phyloP scores from a whole-genome alignment of 2,113 vertebrate species.

The Arenaria interpres region DNA sequence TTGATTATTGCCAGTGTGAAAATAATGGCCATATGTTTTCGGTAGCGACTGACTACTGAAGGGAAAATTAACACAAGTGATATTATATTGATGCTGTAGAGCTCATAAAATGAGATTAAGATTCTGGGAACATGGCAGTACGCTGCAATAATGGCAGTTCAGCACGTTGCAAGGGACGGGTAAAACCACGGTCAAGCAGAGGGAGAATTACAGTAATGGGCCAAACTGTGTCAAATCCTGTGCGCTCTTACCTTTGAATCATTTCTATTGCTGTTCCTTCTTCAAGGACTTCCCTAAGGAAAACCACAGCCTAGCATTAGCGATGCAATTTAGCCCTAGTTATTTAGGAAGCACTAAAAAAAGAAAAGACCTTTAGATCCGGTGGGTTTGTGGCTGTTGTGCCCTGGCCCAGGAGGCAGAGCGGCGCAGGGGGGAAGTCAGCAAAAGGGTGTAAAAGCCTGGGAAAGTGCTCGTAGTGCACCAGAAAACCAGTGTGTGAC shows the following conservation, averaged over 20 bases:
- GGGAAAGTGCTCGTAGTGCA: background rate
- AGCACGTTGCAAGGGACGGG: background rate
- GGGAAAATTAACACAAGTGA: background rate
- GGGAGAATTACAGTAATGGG: background rate
- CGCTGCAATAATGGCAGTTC: background rate
- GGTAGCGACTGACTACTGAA: background rate
- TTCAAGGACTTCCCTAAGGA: background rate
- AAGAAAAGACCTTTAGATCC: background rate
- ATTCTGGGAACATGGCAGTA: background rate
- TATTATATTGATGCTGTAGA: background rate
- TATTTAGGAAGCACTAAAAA: background rate
- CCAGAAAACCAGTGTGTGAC: background rate
- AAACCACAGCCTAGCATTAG: background rate
- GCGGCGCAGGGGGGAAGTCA: background rate
- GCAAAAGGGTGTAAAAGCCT: background rate
- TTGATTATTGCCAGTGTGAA: background rate
- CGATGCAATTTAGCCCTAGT: background rate
- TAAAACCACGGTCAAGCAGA: background rate
- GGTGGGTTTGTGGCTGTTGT: background rate
- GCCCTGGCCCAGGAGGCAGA: background rate
- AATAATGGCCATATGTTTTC: background rate
- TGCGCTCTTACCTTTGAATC: background rate
- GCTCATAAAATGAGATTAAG: background rate
- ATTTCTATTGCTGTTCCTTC: background rate
- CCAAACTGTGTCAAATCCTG: background rate